Percentiles rank a stretch among this genome's conserved stretches.
Evolutionary conservation across 2,113 vertebrate genomes (phyloP).

Genomic region (Xiphias gladius): DNA sequence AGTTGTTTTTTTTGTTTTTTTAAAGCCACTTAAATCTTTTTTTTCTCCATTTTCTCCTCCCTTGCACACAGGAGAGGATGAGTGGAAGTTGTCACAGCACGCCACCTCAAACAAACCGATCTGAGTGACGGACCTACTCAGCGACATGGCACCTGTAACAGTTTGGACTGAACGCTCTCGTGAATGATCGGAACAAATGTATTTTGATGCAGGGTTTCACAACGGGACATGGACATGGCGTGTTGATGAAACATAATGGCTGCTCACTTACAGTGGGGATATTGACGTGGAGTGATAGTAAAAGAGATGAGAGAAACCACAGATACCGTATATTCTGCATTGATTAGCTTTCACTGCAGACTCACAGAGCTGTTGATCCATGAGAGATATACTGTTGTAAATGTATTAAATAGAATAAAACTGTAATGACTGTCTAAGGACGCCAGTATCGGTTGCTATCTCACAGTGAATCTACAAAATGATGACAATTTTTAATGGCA

Average conservation of each 20-base stretch:
- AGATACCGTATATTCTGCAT: not conserved
- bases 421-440: not conserved
- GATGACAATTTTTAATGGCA: not conserved
- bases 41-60: constrained; percentile 21
- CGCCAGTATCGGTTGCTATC: not conserved
- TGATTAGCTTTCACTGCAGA: constrained; percentile 35
- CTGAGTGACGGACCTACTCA: constrained; percentile 52
- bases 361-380: not conserved
- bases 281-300: not conserved
- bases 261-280: constrained; percentile 17
- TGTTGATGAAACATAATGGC: constrained; percentile 36
- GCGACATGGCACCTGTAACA: constrained; percentile 32
- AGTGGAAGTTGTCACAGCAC: constrained; percentile 63
- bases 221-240: not conserved
- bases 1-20: constrained; percentile 1
- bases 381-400: not conserved
- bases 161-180: constrained; percentile 14
- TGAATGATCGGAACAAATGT: constrained; percentile 25
- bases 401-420: constrained; percentile 17
- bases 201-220: constrained; percentile 32
- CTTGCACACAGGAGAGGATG: constrained; percentile 34
- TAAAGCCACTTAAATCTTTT: constrained; percentile 32
- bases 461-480: not conserved
- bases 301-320: not conserved
- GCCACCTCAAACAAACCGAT: constrained; percentile 59